Conservation (phyloP, 2,797 vertebrate genomes). For the Crenichthys baileyi region DNA sequence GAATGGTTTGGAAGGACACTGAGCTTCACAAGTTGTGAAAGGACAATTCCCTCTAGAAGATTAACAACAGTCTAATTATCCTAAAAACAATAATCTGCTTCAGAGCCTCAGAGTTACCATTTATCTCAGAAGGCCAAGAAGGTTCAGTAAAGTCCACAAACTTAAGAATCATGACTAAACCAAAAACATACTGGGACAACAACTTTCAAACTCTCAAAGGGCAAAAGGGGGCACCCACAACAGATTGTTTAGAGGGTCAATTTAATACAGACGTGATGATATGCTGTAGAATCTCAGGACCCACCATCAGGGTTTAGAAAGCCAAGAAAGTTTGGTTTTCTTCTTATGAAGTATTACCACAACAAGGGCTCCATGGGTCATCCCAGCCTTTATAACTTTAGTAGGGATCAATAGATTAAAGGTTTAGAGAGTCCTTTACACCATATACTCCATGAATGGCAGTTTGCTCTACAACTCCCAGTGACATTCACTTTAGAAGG, state of each 20-base stretch:
- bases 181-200: background rate
- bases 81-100: background rate
- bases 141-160: background rate
- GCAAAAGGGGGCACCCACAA: background rate
- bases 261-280: conserved; percentile 7
- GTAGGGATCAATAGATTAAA: background rate
- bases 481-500: background rate
- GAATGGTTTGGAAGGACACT: background rate
- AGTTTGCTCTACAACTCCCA: background rate
- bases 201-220: background rate
- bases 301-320: background rate
- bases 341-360: background rate
- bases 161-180: background rate
- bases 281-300: conserved; percentile 49
- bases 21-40: background rate
- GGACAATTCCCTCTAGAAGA: background rate
- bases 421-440: background rate
- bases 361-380: background rate
- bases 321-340: background rate
- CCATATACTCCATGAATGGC: background rate
- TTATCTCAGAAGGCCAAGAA: background rate
- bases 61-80: background rate
- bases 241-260: background rate
- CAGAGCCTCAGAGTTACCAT: background rate
- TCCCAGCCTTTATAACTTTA: background rate